Conservation (phyloP, 2,888 invertebrate species). For the Trachelus troglodyta region DNA sequence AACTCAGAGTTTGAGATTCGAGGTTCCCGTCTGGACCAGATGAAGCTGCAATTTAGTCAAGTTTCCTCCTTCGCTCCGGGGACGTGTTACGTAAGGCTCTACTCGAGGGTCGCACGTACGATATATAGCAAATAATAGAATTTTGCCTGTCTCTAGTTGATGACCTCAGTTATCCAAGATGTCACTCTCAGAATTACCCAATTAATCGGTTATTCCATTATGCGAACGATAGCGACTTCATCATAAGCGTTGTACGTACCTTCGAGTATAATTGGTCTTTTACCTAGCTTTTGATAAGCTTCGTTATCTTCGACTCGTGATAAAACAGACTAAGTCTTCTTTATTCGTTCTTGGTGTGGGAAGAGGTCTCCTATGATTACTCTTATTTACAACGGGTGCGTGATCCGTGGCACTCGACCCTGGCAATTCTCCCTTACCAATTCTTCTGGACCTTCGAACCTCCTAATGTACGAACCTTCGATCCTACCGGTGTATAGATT, state of each 20-base stretch:
- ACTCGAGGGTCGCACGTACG: not conserved
- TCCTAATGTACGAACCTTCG: not conserved
- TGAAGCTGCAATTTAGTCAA: not conserved
- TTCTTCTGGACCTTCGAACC: not conserved
- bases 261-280: not conserved
- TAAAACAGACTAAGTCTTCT: not conserved
- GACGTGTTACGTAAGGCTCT: not conserved
- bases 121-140: not conserved
- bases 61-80: not conserved
- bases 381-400: not conserved
- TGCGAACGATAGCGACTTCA: not conserved
- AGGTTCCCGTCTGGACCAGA: not conserved
- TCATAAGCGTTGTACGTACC: too few species aligned
- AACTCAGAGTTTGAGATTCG: not conserved
- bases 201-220: not conserved
- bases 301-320: too few species aligned
- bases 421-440: not conserved
- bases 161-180: not conserved
- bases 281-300: too few species aligned
- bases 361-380: not conserved
- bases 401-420: not conserved
- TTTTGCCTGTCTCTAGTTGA: not conserved
- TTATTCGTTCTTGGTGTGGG: not conserved
- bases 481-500: not conserved
- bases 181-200: not conserved